Evolutionary conservation across 1,140 invertebrate species (phyloP).

Genomic region (Temnothorax nylanderi): DNA sequence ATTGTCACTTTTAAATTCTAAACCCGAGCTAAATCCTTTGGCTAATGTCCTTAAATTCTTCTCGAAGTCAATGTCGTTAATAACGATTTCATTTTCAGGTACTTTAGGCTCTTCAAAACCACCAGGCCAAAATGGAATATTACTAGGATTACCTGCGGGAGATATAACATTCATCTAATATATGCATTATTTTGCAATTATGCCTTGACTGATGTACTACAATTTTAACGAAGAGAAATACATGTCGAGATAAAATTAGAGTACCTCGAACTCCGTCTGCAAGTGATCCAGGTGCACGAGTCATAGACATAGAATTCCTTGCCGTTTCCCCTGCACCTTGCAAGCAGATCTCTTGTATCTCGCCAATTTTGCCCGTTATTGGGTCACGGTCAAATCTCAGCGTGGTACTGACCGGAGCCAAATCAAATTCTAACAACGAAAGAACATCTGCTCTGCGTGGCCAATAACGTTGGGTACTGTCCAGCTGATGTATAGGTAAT

Average conservation of each 20-base stretch:
- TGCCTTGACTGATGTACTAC: constrained; percentile 1
- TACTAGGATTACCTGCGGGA: constrained; percentile 88
- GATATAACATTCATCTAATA: not conserved
- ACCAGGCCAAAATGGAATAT: constrained; percentile 93
- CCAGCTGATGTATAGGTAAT: constrained; percentile 88
- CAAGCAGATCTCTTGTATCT: constrained; percentile 89
- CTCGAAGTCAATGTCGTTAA: constrained; percentile 84
- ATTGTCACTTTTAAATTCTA: constrained; percentile 86
- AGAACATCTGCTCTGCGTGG: constrained; percentile 84
- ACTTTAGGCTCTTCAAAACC: constrained; percentile 89
- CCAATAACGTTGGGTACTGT: constrained; percentile 87
- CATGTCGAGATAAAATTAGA: not conserved
- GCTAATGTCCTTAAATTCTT: constrained; percentile 88
- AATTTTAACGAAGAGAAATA: constrained; percentile 27
- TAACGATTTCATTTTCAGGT: constrained; percentile 62
- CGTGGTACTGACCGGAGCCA: constrained; percentile 85
- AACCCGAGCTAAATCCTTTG: constrained; percentile 88
- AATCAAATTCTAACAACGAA: constrained; percentile 85
- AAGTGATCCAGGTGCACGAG: constrained; percentile 87
- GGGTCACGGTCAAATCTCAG: constrained; percentile 90
- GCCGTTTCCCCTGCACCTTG: constrained; percentile 88
- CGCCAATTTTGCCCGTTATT: constrained; percentile 89
- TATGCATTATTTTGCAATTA: not conserved
- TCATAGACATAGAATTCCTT: constrained; percentile 92
- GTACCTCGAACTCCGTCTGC: constrained; percentile 87